Conservation (phyloP, 2,888 invertebrate genomes). For the Aromia moschata region DNA sequence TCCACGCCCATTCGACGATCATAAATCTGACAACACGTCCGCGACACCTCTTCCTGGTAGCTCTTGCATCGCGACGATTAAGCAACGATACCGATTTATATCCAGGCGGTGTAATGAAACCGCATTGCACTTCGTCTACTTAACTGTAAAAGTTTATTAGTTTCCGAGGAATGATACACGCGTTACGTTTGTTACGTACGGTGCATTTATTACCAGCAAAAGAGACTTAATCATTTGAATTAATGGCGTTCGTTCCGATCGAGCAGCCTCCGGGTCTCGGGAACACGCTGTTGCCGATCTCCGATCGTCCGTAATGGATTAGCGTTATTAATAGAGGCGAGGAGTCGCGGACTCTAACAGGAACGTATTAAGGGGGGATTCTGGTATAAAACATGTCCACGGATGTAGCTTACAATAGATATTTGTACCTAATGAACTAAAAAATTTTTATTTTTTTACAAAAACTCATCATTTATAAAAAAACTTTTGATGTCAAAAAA, state of each 20-base stretch:
- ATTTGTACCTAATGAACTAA: too few species aligned
- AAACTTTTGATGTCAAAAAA: too few species aligned
- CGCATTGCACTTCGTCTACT: slow-evolving; percentile 13
- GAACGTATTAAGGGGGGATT: too few species aligned
- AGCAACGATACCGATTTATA: slow-evolving; percentile 8
- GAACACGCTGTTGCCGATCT: slow-evolving; percentile 6
- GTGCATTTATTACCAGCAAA: slow-evolving; percentile 23
- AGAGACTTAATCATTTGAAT: slow-evolving; percentile 23
- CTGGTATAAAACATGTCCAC: too few species aligned
- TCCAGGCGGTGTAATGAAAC: not conserved
- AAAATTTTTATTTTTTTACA: too few species aligned
- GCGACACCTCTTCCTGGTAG: not conserved
- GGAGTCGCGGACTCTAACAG: too few species aligned
- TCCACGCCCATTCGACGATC: too few species aligned
- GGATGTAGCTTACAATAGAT: too few species aligned
- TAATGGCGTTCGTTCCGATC: slow-evolving; percentile 22
- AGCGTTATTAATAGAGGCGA: slow-evolving; percentile 2
- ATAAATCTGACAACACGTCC: not conserved
- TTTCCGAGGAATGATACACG: slow-evolving; percentile 14
- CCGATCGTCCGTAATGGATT: slow-evolving; percentile 6
- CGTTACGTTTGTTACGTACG: slow-evolving; percentile 9
- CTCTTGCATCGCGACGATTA: slow-evolving; percentile 1
- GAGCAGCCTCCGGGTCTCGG: not conserved
- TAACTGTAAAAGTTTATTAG: slow-evolving; percentile 25
- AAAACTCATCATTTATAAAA: too few species aligned